Evolutionary conservation across 2,797 vertebrate species (phyloP).

Genomic region (Hipposideros larvatus): DNA sequence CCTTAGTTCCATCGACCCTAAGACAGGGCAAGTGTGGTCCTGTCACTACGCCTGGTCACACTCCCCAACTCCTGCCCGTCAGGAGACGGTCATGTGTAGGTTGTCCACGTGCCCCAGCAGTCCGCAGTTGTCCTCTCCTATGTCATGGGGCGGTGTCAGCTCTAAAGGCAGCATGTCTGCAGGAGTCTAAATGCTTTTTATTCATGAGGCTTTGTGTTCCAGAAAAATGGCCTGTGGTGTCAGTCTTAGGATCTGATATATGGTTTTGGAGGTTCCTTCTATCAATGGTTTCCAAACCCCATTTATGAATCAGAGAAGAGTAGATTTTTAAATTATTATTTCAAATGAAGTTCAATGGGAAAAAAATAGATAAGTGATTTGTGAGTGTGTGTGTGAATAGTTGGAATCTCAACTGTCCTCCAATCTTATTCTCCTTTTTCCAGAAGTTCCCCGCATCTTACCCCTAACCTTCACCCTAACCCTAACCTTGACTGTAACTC

Average conservation of each 20-base stretch:
- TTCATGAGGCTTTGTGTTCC: neutral
- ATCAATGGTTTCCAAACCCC: conserved; percentile 1
- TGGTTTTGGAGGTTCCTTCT: neutral
- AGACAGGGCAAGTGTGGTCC: neutral
- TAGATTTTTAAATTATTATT: conserved; percentile 34
- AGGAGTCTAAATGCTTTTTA: neutral
- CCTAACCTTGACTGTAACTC: neutral
- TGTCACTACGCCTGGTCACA: neutral
- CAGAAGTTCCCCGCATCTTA: neutral
- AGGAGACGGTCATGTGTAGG: neutral
- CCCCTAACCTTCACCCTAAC: neutral
- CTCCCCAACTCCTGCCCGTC: neutral
- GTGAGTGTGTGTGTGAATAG: neutral
- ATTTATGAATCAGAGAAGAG: neutral
- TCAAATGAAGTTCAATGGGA: neutral
- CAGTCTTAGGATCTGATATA: neutral
- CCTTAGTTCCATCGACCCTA: neutral
- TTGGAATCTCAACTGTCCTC: neutral
- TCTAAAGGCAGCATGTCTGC: neutral
- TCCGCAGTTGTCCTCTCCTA: too few relatives aligned
- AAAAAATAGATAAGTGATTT: neutral
- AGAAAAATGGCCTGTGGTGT: neutral
- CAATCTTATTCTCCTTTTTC: neutral
- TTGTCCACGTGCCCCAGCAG: neutral
- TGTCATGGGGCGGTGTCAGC: neutral